Base-by-base conservation (phyloP, 2,113 vertebrate genomes). In the Muntiacus reevesi region DNA sequence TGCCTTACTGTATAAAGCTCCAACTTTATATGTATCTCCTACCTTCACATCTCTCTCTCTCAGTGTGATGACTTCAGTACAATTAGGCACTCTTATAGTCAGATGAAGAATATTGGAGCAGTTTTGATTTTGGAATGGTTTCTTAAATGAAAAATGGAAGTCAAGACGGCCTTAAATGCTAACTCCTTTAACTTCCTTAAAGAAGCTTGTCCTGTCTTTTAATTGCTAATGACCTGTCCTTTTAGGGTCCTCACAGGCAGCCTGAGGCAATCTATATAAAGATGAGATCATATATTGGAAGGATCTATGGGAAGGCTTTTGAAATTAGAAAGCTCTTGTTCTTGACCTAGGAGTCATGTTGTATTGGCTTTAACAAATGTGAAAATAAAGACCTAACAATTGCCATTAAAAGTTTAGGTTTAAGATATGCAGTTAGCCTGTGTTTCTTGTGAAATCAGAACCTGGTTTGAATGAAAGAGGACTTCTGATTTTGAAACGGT, bases 51-150 rank as follows among this genome's bases (percentile, higher is more conserved):
- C 11, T 17, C 27, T 92, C 33, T 91, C 2, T 52, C 47, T 88
- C 28, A 7, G 0, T 45, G 33, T 88, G 74, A n/a, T 81, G 23
- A 64, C 25, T 95, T 85, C n/a, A 11, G 19, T 79, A 9, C 16
- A 89, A 30, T 54, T 28, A 55, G 36, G 8, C 13, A 57, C 60
- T 88, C 52, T 25, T 43, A 62, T 15, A 82, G 40, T 25, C 57
- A 71, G 45, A n/a, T 74, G 21, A 59, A 67, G 64, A 92, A n/a
- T 47, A 60, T 4, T 71, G 54, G n/a, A 45, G 45, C 3, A 86
- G 23, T 54, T 94, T 47, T 88, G 50, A 87, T 76, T 97, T 95
- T 92, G 30, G 36, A 91, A 60, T 54, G 28, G 64, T 95, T 94
- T 94, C 30, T 87, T 71, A 89, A 50, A 54, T 79, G 27, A 30